Conservation (phyloP, 2,113 vertebrate genomes). For the Tylochromis polylepis region DNA sequence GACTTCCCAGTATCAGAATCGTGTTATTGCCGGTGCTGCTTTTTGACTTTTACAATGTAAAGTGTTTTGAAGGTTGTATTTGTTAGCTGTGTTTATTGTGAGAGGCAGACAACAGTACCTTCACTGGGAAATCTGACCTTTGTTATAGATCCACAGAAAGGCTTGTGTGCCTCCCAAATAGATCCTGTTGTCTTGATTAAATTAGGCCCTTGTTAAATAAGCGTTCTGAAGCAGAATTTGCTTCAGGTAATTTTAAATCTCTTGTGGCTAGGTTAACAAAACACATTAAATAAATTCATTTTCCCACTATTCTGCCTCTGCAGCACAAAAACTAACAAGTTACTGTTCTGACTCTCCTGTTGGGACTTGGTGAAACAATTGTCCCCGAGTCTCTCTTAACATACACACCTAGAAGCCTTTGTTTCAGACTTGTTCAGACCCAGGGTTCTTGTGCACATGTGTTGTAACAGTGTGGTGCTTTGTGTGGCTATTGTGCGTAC, state of each 20-base stretch:
- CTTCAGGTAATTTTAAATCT: neutral
- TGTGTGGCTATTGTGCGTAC: neutral
- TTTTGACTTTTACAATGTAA: too few relatives aligned
- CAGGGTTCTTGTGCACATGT: neutral
- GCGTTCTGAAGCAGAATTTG: neutral
- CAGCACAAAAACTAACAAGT: neutral
- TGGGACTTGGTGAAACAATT: neutral
- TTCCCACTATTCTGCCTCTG: neutral
- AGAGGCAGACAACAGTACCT: neutral
- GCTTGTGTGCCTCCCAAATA: neutral
- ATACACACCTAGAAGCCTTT: neutral
- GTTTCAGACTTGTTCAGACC: neutral
- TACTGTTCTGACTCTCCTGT: neutral
- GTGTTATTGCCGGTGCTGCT: neutral
- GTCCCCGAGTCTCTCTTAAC: neutral
- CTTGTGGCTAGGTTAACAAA: neutral
- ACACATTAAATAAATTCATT: neutral
- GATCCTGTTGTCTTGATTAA: neutral
- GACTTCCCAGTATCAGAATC: neutral
- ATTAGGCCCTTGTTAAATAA: neutral
- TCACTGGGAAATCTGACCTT: neutral
- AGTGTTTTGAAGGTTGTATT: neutral
- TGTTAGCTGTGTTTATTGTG: neutral
- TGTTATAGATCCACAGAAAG: neutral
- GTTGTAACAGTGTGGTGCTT: neutral